phyloP scores from a whole-genome alignment of 2,113 vertebrate species.

The Nycticorax nycticorax region DNA sequence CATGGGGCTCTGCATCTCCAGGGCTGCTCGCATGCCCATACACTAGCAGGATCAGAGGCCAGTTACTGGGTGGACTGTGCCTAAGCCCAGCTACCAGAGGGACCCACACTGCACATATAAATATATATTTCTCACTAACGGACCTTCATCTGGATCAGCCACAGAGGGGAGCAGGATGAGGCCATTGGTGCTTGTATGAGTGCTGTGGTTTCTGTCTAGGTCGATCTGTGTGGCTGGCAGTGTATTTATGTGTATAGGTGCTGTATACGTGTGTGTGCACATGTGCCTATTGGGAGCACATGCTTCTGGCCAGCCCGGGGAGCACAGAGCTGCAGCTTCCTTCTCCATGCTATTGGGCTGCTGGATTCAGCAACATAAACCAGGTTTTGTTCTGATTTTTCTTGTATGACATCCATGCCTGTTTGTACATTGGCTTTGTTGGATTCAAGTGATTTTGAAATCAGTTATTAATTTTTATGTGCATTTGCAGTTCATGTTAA shows the following conservation, averaged over 20 bases:
- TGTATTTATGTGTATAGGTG: not conserved
- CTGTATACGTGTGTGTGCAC: too few relatives aligned
- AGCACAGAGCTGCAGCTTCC: not conserved
- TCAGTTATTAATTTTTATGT: not conserved
- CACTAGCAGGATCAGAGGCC: not conserved
- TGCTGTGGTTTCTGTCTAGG: not conserved
- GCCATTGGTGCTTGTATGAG: not conserved
- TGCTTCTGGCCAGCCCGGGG: not conserved
- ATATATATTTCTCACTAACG: not conserved
- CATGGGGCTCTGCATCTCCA: not conserved
- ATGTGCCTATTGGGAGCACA: fast-evolving
- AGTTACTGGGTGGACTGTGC: not conserved
- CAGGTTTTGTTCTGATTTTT: not conserved
- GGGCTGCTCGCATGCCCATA: not conserved
- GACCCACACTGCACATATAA: not conserved
- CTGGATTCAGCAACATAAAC: not conserved
- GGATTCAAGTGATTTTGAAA: not conserved
- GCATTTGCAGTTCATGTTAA: not conserved
- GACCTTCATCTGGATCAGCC: not conserved
- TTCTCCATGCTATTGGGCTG: not conserved
- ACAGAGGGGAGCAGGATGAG: not conserved
- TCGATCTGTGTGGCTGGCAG: not conserved
- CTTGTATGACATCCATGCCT: not conserved
- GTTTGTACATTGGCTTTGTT: not conserved
- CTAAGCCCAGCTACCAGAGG: not conserved